Evolutionary conservation across 2,113 vertebrate genomes (phyloP).

Genomic region (Epinephelus moara): DNA sequence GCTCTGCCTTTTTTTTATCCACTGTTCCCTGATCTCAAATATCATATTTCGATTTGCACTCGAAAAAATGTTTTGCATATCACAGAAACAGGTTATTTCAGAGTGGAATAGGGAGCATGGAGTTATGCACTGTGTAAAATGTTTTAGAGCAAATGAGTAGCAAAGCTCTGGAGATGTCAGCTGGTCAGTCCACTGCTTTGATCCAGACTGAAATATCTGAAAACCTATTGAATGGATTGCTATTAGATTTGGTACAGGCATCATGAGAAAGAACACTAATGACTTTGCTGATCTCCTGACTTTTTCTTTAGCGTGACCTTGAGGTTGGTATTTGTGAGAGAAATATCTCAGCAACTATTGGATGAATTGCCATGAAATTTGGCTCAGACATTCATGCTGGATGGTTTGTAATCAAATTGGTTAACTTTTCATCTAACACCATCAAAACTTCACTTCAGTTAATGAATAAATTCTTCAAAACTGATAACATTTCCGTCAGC

Average conservation of each 20-base stretch:
- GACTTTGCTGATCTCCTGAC: background rate
- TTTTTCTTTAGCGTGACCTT: background rate
- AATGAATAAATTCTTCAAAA: background rate
- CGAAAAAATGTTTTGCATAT: background rate
- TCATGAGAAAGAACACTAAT: background rate
- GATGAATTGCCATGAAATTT: background rate
- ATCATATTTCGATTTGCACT: background rate
- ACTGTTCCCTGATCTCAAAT: conserved; percentile 1
- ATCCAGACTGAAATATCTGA: background rate
- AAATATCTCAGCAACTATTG: background rate
- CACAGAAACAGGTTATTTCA: background rate
- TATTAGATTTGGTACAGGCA: background rate
- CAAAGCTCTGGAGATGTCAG: background rate
- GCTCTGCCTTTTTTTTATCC: background rate
- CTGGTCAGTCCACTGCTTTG: too few species aligned
- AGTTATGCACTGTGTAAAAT: background rate
- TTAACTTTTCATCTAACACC: background rate
- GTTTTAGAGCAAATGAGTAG: background rate
- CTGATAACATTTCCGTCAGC: background rate
- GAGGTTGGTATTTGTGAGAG: background rate
- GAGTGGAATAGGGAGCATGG: background rate
- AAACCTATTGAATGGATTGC: background rate
- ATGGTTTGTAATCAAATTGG: background rate
- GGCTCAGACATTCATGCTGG: background rate
- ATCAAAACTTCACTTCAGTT: background rate